Percentiles rank a stretch among this genome's conserved stretches.
Evolutionary conservation across 2,888 invertebrate genomes (phyloP).

Genomic region (Cheiracanthium punctorium): DNA sequence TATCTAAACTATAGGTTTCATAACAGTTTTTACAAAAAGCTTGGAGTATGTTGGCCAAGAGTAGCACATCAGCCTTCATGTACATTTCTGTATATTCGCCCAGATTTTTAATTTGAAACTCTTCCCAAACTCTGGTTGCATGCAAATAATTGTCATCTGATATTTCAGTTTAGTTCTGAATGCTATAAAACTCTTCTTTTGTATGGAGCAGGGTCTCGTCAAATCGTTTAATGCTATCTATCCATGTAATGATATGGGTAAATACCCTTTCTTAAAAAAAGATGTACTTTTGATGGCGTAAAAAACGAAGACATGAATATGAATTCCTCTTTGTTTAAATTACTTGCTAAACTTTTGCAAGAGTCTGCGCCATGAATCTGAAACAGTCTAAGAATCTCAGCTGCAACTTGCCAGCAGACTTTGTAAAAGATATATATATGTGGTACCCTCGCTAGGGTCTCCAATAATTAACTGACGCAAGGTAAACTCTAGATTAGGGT

Average conservation of each 20-base stretch:
- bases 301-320: not conserved
- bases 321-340: too few relatives aligned
- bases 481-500: too few relatives aligned
- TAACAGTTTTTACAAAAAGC: constrained; percentile 19
- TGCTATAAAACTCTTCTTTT: not conserved
- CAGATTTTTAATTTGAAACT: not conserved
- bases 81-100: not conserved
- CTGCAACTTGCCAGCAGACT: too few relatives aligned
- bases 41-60: too few relatives aligned
- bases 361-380: too few relatives aligned
- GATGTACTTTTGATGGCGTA: not conserved
- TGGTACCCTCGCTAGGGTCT: too few relatives aligned
- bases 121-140: not conserved
- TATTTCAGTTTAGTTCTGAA: not conserved
- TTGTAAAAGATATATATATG: too few relatives aligned
- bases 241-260: constrained; percentile 5
- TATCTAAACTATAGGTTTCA: constrained; percentile 73
- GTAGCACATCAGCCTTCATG: not conserved
- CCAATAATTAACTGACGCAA: too few relatives aligned
- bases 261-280: not conserved
- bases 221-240: not conserved
- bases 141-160: not conserved
- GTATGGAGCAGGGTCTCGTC: not conserved
- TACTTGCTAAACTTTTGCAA: too few relatives aligned
- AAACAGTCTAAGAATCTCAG: too few relatives aligned